Base-by-base conservation (phyloP, 2,113 vertebrate genomes). In the Psilopsiagon aurifrons region DNA sequence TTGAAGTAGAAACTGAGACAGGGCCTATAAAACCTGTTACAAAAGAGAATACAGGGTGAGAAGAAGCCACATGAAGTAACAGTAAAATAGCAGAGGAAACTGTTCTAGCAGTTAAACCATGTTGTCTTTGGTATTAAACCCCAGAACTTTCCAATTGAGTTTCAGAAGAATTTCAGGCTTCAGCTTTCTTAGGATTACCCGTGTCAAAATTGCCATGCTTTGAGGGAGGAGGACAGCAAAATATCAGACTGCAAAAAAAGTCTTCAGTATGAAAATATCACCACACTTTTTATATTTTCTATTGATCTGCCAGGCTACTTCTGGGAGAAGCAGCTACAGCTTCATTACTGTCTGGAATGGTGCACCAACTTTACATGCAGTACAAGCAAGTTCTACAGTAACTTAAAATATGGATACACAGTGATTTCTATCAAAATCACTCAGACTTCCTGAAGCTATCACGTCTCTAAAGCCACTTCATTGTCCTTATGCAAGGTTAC, bases 281-380 rank as follows among this genome's bases (percentile, higher is more conserved):
- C 18, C 9, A 76, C 10, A 43, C 3, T 62, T 64, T 22, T 37
- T 10, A 1, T 29, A 47, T 70, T 60, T 79, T 67, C 41, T 80
- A 7, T 10, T 39, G 6, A 57, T 22, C 9, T 68, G 9, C 44
- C 29, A 52, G 20, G 31, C 20, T 62, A 22, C 35, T 55, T 84
- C 44, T 62, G 33, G 31, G 33, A 59, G 55, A 59, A 59, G 33
- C 13, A 23, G 33, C 33, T 59, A 59, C 33, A 59, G 13, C 60
- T 76, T 46, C 0, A 0, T 39, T 41, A 57, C 7, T 1, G 1
- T 29, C 28, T 81, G 33, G 16, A 13, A 76, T 71, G 35, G 44
- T 28, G 29, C 47, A 71, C 39, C 27, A 49, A 57, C 8, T 24
- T 57, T 71, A 49, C 35, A 51, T 8, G 6, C 29, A 66, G 16